Percentiles rank a stretch among this genome's conserved stretches.
Conservation (phyloP, 37 sponge, comb jelly and placozoan genomes). For the Aplysina aerophoba region DNA sequence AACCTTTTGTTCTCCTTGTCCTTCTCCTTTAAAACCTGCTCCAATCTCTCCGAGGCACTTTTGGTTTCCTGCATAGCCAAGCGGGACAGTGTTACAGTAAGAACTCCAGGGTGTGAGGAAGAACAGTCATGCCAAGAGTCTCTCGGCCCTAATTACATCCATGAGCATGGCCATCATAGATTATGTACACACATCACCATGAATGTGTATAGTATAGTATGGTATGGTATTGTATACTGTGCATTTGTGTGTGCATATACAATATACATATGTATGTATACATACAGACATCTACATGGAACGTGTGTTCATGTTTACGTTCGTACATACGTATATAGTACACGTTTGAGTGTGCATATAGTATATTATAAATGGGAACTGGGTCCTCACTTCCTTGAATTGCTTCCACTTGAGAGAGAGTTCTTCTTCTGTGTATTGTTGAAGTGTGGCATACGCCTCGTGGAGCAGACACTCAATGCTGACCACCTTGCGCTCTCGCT, state of each 20-base stretch:
- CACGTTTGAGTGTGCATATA: too few species aligned
- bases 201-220: too few species aligned
- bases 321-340: too few species aligned
- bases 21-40: constrained; percentile 36
- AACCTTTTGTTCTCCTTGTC: constrained; percentile 44
- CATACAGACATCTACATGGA: too few species aligned
- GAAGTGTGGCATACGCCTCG: constrained; percentile 45
- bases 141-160: not conserved
- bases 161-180: too few species aligned
- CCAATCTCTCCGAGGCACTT: not conserved
- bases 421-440: constrained; percentile 44
- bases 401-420: constrained; percentile 27
- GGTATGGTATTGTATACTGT: too few species aligned
- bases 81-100: too few species aligned
- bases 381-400: constrained; percentile 16
- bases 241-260: too few species aligned
- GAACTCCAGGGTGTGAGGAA: not conserved
- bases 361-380: too few species aligned
- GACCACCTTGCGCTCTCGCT: constrained; percentile 9
- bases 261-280: too few species aligned
- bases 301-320: too few species aligned
- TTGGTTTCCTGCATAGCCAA: not conserved
- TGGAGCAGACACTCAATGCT: constrained; percentile 39
- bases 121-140: not conserved
- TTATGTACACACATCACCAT: too few species aligned